Conservation (phyloP, 2,888 invertebrate species). For the Agrotis exclamationis region DNA sequence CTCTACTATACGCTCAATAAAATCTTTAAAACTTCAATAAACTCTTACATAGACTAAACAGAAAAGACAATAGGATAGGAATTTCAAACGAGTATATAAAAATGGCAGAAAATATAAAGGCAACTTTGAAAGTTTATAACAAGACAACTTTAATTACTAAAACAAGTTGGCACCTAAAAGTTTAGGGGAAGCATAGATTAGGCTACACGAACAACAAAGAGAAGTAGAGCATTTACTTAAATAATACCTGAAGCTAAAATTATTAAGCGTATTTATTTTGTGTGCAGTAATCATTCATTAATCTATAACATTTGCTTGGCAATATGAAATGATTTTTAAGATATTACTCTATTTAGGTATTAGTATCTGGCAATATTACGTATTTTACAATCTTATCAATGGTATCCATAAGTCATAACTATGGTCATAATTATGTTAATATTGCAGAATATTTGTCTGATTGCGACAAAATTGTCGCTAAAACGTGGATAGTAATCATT, state of each 20-base stretch:
- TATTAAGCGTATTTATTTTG: constrained; percentile 7
- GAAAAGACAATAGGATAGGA: constrained; percentile 48
- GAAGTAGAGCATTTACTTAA: constrained; percentile 22
- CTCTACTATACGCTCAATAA: constrained; percentile 27
- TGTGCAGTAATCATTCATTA: not conserved
- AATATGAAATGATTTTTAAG: not conserved
- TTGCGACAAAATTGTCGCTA: no score
- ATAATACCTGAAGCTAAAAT: constrained; percentile 19
- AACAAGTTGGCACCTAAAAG: constrained; percentile 70
- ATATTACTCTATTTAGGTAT: not conserved
- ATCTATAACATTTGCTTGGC: not conserved
- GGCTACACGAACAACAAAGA: constrained; percentile 57
- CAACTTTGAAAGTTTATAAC: constrained; percentile 55
- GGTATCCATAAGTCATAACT: not conserved
- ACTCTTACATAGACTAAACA: constrained; percentile 53
- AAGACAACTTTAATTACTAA: constrained; percentile 45
- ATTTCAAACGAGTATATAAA: constrained; percentile 54
- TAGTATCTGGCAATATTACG: not conserved
- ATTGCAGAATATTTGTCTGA: no score
- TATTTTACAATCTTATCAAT: not conserved
- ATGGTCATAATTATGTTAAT: no score
- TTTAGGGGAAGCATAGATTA: constrained; percentile 60
- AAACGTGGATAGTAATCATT: not conserved
- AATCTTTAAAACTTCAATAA: constrained; percentile 49
- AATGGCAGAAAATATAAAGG: constrained; percentile 62